These are phyloP conservation scores for Taeniopygia guttata DNA, from an alignment of 2,797 vertebrate genomes.

Conservation along the genomic window DNA sequence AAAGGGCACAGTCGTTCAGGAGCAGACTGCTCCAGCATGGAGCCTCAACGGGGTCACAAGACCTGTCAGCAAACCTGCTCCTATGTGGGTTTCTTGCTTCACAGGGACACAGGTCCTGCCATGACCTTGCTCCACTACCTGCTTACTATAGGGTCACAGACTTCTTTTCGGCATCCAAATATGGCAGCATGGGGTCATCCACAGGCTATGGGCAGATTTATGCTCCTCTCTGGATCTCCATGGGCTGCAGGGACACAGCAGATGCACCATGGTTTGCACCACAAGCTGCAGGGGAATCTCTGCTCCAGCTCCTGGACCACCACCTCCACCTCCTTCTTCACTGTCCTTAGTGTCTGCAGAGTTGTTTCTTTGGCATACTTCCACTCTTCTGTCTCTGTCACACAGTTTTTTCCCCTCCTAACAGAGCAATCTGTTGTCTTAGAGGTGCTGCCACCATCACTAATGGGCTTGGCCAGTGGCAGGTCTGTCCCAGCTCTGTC, in stretches of 20 bases:
- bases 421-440: background rate
- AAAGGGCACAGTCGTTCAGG: background rate
- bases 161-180: background rate
- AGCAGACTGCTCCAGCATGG: background rate
- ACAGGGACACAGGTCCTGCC: background rate
- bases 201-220: background rate
- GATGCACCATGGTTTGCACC: background rate
- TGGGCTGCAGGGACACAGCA: background rate
- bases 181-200: background rate
- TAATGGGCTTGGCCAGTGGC: background rate
- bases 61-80: background rate
- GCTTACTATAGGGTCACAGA: background rate
- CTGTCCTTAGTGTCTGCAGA: too few species aligned
- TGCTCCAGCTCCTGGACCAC: background rate
- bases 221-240: background rate
- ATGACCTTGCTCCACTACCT: background rate
- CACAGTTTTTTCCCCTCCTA: fast-evolving
- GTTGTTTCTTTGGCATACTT: background rate
- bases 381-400: background rate
- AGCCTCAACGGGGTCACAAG: fast-evolving
- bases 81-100: fast-evolving
- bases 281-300: background rate
- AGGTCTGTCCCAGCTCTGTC: background rate
- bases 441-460: background rate
- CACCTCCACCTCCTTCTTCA: background rate